Evolutionary conservation across 1,140 invertebrate species (phyloP).

Genomic region (Marisa cornuarietis): DNA sequence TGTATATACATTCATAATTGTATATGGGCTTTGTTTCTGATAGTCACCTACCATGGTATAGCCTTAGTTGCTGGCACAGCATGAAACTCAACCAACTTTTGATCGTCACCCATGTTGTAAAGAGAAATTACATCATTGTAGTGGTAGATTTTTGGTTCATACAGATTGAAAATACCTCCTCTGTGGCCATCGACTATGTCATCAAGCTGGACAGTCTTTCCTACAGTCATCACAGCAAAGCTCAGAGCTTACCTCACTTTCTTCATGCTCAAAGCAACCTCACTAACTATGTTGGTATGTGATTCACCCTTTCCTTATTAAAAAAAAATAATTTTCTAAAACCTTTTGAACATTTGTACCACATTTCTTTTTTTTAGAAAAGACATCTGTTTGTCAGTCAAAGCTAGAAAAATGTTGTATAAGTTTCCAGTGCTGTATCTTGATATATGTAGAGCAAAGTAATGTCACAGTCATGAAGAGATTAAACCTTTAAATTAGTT

Average conservation of each 20-base stretch:
- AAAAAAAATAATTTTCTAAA: not conserved
- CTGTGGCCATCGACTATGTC: conserved; percentile 59
- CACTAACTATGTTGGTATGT: conserved; percentile 52
- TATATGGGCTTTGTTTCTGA: not conserved
- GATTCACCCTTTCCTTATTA: no score
- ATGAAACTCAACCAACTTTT: no score
- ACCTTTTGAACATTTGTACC: not conserved
- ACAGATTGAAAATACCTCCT: conserved; percentile 62
- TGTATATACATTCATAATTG: not conserved
- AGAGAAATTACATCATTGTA: no score
- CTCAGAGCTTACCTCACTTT: conserved; percentile 56
- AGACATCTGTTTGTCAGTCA: no score
- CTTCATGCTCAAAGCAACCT: conserved; percentile 31
- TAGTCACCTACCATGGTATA: not conserved
- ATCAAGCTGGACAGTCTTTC: conserved; percentile 63
- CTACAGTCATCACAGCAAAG: conserved; percentile 46
- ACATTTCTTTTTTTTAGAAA: no score
- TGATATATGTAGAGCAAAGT: no score
- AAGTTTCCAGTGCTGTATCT: no score
- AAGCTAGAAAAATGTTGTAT: no score
- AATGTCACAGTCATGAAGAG: no score
- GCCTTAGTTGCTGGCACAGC: not conserved
- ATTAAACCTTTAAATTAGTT: no score
- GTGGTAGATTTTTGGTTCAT: conserved; percentile 14
- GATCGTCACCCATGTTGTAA: no score